Evolutionary conservation across 2,797 vertebrate genomes (phyloP).

Genomic region (Oryzias sinensis): DNA sequence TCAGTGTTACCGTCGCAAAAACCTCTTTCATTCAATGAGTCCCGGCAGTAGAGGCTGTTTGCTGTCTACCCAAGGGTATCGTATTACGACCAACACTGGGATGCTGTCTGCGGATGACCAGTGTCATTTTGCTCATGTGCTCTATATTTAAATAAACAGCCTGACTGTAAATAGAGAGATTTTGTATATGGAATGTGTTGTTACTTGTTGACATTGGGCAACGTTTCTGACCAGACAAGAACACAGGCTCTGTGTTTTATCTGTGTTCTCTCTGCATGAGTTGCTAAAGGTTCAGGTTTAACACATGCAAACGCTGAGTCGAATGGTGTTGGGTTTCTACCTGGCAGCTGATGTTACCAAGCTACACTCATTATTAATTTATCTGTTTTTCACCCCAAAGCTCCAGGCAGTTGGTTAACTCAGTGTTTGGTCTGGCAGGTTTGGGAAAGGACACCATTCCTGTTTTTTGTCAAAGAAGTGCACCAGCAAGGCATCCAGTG

Average conservation of each 20-base stretch:
- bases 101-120: slow-evolving; percentile 34
- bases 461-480: slow-evolving; percentile 42
- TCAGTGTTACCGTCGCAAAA: slow-evolving; percentile 48
- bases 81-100: slow-evolving; percentile 54
- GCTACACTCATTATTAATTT: slow-evolving; percentile 80
- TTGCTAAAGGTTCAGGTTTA: slow-evolving; percentile 66
- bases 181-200: slow-evolving; percentile 7
- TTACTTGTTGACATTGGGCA: slow-evolving; percentile 24
- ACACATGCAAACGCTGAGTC: slow-evolving; percentile 61
- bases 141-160: slow-evolving; percentile 23
- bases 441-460: slow-evolving; percentile 33
- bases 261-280: slow-evolving; percentile 44
- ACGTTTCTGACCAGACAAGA: slow-evolving; percentile 17
- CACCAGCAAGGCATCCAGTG: slow-evolving; percentile 68
- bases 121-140: slow-evolving; percentile 18
- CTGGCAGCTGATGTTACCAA: slow-evolving; percentile 70
- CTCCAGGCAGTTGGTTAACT: slow-evolving; percentile 32
- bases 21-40: slow-evolving; percentile 41
- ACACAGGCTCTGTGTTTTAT: slow-evolving; percentile 41
- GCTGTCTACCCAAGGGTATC: slow-evolving; percentile 40
- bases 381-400: slow-evolving; percentile 51
- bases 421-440: slow-evolving; percentile 25
- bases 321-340: slow-evolving; percentile 70
- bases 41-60: slow-evolving; percentile 27
- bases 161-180: slow-evolving; percentile 10